Evolutionary conservation across 2,888 invertebrate genomes (phyloP).

Genomic region (Ctena decussata): DNA sequence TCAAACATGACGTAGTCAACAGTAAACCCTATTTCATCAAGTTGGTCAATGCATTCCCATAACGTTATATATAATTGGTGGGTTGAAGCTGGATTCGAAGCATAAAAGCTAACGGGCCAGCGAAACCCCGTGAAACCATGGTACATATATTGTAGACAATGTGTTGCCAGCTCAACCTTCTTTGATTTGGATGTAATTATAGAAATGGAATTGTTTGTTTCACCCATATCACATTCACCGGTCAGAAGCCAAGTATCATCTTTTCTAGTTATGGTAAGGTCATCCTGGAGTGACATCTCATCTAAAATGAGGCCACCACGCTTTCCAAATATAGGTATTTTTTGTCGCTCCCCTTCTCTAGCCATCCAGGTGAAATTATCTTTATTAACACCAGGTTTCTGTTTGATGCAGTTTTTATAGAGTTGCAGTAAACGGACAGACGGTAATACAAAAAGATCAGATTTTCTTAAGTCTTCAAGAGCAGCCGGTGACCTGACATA

Average conservation of each 20-base stretch:
- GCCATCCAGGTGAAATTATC: slow-evolving; percentile 26
- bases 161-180: neutral
- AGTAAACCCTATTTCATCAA: slow-evolving; percentile 45
- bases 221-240: neutral
- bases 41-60: slow-evolving; percentile 17
- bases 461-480: neutral
- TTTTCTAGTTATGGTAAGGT: neutral
- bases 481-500: neutral
- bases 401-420: slow-evolving; percentile 4
- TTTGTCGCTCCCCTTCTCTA: slow-evolving; percentile 9
- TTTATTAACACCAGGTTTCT: neutral
- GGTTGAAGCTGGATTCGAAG: slow-evolving; percentile 1
- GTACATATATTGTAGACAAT: slow-evolving; percentile 14
- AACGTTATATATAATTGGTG: slow-evolving; percentile 1
- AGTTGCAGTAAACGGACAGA: neutral
- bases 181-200: neutral
- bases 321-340: slow-evolving; percentile 14
- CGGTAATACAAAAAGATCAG: neutral
- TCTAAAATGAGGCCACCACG: slow-evolving; percentile 1
- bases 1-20: slow-evolving; percentile 61
- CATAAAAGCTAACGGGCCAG: slow-evolving; percentile 25
- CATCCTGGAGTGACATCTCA: slow-evolving; percentile 13
- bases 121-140: slow-evolving; percentile 35
- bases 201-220: neutral
- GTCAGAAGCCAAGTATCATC: neutral